Conservation (phyloP, 2,888 invertebrate genomes). For the Pogonocherus hispidulus region DNA sequence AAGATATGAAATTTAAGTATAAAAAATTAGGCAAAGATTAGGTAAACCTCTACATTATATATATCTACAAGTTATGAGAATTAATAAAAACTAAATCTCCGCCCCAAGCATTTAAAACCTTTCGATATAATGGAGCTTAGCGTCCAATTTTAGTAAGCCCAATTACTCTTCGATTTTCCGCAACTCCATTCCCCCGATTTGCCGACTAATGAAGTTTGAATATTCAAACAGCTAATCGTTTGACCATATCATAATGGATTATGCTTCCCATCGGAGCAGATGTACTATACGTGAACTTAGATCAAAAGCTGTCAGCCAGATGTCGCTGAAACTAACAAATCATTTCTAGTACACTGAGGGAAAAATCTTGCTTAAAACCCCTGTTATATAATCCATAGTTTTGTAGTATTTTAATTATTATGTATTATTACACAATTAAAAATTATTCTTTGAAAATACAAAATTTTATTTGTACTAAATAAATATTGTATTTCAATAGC, state of each 20-base stretch:
- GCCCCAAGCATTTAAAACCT: not conserved
- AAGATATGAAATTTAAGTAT: too few relatives aligned
- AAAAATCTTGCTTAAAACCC: too few relatives aligned
- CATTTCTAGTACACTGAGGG: not conserved
- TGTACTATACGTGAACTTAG: constrained; percentile 1
- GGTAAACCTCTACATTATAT: too few relatives aligned
- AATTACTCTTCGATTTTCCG: constrained; percentile 16
- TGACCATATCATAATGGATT: constrained; percentile 28
- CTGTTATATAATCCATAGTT: too few relatives aligned
- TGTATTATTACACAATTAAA: too few relatives aligned
- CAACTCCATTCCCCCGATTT: constrained; percentile 24
- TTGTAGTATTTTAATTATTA: too few relatives aligned
- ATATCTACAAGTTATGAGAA: too few relatives aligned
- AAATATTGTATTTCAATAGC: too few relatives aligned
- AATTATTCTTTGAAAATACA: too few relatives aligned
- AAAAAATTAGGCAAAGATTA: too few relatives aligned
- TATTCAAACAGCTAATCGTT: constrained; percentile 26
- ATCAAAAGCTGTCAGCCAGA: not conserved
- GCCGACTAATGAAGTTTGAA: constrained; percentile 19
- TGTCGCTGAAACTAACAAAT: not conserved
- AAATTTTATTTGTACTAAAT: too few relatives aligned
- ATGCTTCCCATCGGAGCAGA: constrained; percentile 10
- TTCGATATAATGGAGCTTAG: not conserved
- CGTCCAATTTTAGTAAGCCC: constrained; percentile 7
- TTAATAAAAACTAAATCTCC: not conserved